A percentile compares a stretch with the other conserved stretches of the same genome.
These are phyloP conservation scores for Seira musarum DNA, from an alignment of 2,888 invertebrate species.

Conservation along the genomic window DNA sequence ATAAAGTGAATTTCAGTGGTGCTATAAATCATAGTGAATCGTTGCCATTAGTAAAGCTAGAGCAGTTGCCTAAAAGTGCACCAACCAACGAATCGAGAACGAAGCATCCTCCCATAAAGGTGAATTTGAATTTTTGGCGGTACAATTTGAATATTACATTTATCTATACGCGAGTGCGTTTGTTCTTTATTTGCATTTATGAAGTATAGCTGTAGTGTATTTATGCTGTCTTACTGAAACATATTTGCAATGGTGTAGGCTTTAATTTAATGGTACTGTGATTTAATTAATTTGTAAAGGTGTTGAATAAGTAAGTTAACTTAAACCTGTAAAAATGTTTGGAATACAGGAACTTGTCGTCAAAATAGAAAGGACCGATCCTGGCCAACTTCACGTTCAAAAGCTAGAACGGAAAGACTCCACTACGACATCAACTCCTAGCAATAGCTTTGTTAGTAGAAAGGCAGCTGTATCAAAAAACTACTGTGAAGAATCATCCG, in stretches of 20 bases:
- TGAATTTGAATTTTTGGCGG: no score
- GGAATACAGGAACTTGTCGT: constrained; percentile 54
- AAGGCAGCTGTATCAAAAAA: constrained; percentile 44
- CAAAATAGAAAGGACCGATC: constrained; percentile 56
- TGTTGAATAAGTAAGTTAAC: no score
- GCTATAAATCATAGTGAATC: constrained; percentile 46
- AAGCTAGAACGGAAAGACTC: constrained; percentile 43
- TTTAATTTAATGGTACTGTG: no score
- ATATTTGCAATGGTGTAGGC: no score
- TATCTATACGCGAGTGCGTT: no score
- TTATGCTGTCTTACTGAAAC: no score
- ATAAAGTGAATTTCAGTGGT: constrained; percentile 48
- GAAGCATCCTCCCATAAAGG: constrained; percentile 38
- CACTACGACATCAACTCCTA: constrained; percentile 28
- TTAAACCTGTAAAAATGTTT: no score
- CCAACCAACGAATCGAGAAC: constrained; percentile 8
- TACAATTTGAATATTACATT: no score
- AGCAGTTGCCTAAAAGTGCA: constrained; percentile 26
- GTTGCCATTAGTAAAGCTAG: constrained; percentile 41
- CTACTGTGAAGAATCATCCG: constrained; percentile 59
- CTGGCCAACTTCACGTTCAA: constrained; percentile 44
- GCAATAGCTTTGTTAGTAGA: constrained; percentile 34
- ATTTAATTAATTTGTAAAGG: no score
- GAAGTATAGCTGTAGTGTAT: no score
- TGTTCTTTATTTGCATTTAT: no score